phyloP scores from a whole-genome alignment of 2,888 invertebrate genomes.

The Corbicula japonica region DNA sequence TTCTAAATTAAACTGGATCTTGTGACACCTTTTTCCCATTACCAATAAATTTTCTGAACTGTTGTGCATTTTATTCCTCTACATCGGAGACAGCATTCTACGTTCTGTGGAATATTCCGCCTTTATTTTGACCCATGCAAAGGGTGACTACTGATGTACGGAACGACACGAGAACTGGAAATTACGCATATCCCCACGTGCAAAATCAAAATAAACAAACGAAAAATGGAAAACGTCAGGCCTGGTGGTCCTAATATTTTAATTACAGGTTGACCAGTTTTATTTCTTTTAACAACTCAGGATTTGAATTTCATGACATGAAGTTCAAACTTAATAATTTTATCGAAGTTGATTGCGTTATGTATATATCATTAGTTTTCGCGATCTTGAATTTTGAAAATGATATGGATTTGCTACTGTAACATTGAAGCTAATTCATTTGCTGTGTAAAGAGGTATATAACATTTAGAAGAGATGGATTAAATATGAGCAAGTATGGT shows the following conservation, averaged over 20 bases:
- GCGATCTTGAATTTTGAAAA: not conserved
- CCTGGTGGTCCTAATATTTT: constrained; percentile 80
- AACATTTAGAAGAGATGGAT: not conserved
- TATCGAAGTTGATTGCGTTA: too few species aligned
- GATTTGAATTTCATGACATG: not conserved
- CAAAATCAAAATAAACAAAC: constrained; percentile 47
- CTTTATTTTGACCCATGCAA: too few species aligned
- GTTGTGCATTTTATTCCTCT: too few species aligned
- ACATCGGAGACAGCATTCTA: too few species aligned
- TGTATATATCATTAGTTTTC: constrained; percentile 22
- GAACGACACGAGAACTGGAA: too few species aligned
- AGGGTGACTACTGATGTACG: too few species aligned
- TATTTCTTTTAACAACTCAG: not conserved
- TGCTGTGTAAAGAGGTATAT: not conserved
- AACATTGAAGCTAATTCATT: not conserved
- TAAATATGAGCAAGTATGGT: not conserved
- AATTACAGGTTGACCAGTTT: constrained; percentile 69
- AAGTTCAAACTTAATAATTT: not conserved
- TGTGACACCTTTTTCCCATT: too few species aligned
- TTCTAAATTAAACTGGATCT: too few species aligned
- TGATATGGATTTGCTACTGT: not conserved
- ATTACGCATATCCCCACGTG: too few species aligned
- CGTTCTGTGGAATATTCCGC: too few species aligned
- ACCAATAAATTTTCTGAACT: too few species aligned
- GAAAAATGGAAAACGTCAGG: constrained; percentile 63